phyloP scores from a whole-genome alignment of 2,888 invertebrate species.

The Dryocosmus kuriphilus region DNA sequence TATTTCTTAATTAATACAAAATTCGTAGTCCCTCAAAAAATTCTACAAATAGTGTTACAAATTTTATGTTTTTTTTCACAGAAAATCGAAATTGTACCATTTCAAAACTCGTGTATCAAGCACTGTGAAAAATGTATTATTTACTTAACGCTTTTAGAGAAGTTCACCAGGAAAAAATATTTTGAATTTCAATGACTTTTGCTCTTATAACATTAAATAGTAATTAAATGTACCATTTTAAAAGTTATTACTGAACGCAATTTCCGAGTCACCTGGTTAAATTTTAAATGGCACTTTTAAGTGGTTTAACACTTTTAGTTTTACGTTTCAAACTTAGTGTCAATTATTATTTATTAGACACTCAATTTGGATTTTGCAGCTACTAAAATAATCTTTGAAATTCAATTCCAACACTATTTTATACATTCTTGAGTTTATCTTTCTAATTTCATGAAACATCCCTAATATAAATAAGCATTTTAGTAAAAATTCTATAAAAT shows the following conservation, averaged over 20 bases:
- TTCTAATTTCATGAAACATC: too few species aligned
- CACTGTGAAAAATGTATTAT: not conserved
- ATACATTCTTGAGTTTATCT: not conserved
- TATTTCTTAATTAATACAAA: too few species aligned
- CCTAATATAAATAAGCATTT: too few species aligned
- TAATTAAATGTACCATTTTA: not conserved
- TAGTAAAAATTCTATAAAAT: too few species aligned
- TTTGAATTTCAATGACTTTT: not conserved
- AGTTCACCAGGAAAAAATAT: not conserved
- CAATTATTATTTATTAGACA: too few species aligned
- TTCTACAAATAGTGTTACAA: too few species aligned
- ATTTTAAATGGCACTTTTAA: not conserved
- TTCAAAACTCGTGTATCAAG: too few species aligned
- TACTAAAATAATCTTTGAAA: not conserved
- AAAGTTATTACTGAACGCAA: not conserved
- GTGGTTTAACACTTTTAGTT: not conserved
- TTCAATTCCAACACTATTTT: not conserved
- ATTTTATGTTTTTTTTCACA: too few species aligned
- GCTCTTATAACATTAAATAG: not conserved
- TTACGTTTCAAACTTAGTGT: not conserved
- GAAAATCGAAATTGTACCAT: too few species aligned
- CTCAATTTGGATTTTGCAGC: not conserved
- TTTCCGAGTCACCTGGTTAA: not conserved
- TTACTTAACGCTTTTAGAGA: not conserved
- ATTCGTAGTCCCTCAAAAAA: too few species aligned